phyloP scores from a whole-genome alignment of 2,888 invertebrate genomes.

The Campoplex nolae region DNA sequence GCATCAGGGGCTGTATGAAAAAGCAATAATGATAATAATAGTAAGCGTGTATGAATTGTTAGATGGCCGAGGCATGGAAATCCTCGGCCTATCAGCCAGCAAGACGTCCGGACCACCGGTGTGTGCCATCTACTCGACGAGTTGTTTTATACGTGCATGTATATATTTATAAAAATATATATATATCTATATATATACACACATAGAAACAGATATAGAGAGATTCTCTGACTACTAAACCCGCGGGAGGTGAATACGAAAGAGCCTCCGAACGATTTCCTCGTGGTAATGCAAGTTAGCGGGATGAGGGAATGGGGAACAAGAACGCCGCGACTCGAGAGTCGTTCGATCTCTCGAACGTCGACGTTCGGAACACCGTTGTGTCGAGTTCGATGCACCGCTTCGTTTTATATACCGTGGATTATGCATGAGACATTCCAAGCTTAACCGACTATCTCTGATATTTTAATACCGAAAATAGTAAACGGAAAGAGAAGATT shows the following conservation, averaged over 20 bases:
- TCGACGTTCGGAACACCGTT: slow-evolving; percentile 60
- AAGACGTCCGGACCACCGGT: slow-evolving; percentile 49
- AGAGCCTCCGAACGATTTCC: slow-evolving; percentile 62
- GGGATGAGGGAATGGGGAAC: slow-evolving; percentile 39
- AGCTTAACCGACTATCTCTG: not conserved
- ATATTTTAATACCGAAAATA: not conserved
- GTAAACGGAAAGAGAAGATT: no score
- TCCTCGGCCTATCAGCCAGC: slow-evolving; percentile 16
- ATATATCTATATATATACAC: no score
- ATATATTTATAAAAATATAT: no score
- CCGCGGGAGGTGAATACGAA: slow-evolving; percentile 49
- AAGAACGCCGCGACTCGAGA: slow-evolving; percentile 46
- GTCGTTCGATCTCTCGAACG: slow-evolving; percentile 58
- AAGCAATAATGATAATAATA: not conserved
- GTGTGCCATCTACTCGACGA: slow-evolving; percentile 35
- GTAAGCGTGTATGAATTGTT: slow-evolving; percentile 46
- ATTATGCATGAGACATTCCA: slow-evolving; percentile 37
- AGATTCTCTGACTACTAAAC: slow-evolving; percentile 13
- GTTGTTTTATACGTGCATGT: no score
- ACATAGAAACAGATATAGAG: not conserved
- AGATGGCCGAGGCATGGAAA: slow-evolving; percentile 26
- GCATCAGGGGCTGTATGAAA: not conserved
- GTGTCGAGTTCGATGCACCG: slow-evolving; percentile 65
- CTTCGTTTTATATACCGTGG: slow-evolving; percentile 31
- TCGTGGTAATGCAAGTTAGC: slow-evolving; percentile 57